These are phyloP conservation scores for Megaceryle torquata DNA, from an alignment of 2,113 vertebrate species.

Conservation along the genomic window DNA sequence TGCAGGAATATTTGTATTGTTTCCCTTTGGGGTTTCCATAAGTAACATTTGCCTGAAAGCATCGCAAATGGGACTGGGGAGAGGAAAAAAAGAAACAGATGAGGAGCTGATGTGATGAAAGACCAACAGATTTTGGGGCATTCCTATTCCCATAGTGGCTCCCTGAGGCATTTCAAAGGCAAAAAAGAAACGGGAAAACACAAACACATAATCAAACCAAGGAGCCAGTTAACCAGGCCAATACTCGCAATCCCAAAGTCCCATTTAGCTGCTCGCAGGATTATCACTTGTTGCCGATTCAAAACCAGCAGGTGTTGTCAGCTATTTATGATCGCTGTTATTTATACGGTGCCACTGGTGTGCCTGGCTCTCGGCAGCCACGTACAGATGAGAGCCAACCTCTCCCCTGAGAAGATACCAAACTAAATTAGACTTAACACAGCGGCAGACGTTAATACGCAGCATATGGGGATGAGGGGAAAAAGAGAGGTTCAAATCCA, in stretches of 20 bases:
- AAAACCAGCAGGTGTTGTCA: conserved; percentile 44
- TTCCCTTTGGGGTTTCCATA: not conserved
- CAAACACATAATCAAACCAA: not conserved
- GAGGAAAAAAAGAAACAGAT: not conserved
- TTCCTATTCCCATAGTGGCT: not conserved
- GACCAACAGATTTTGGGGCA: not conserved
- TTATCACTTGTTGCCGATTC: conserved; percentile 45
- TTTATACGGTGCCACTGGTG: not conserved
- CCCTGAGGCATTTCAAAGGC: not conserved
- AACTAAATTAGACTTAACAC: not conserved
- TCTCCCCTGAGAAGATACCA: not conserved
- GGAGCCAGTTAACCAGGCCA: not conserved
- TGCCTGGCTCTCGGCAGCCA: not conserved
- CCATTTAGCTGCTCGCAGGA: not conserved
- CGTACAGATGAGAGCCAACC: not conserved
- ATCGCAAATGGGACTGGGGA: accelerated
- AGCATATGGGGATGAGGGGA: not conserved
- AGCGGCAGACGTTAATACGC: not conserved
- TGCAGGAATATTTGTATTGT: not conserved
- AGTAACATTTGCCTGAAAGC: not conserved
- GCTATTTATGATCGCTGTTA: not conserved
- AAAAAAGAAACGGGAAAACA: not conserved
- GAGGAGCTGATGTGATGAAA: not conserved
- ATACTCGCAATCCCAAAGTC: not conserved
- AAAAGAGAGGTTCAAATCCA: not conserved